Evolutionary conservation across 2,888 invertebrate genomes (phyloP), one percentile per base, ranked within the genome.

Genomic region (Dicranocentrus wangi): DNA sequence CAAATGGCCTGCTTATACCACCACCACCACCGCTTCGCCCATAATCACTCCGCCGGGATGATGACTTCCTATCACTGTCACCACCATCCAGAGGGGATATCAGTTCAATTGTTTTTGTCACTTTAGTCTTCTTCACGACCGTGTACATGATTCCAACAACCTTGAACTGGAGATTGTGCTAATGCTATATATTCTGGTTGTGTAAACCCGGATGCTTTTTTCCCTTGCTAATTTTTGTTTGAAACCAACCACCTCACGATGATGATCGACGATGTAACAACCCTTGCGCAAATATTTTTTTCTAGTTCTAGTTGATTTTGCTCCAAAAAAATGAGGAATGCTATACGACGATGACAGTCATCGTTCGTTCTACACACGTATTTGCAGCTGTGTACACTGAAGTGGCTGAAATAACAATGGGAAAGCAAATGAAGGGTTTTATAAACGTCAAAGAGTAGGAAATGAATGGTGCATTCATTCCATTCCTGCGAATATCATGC

Each of bases 391-490:
- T 75, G 66, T 58, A 75, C 75, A 75, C 75, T 75, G 32, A 66
- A 65, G 66, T 32, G 63, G 25, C 73, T 63, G 63, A 73, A 75
- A 47, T 28, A 75, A 66, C 75, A 65, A 66, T 65, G 65, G 75
- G 8, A 66, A 65, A 66, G 47, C 32, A 65, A 75, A 65, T 55
- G 55, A 55, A 75, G 58, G 66, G 66, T 65, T 66, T 75, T 58
- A 42, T 58, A 63, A 58, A 77, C 61, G 63, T 70, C 70, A 70
- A 69, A 69, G 61, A 77, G 60, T 77, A 77, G 77, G 77, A 77
- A 77, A 77, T 77, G 77, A 77, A 77, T 75, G 66, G 66, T 28
- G 63, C 73, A 73, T 73, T 73, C 73, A 63, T 42, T 73, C 5
- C 23, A 61, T 53, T 73, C 73, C 51, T 65, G 39, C 21, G 39